These are phyloP conservation scores for Elaphurus davidianus DNA, from an alignment of 2,113 vertebrate genomes.

Conservation along the genomic window DNA sequence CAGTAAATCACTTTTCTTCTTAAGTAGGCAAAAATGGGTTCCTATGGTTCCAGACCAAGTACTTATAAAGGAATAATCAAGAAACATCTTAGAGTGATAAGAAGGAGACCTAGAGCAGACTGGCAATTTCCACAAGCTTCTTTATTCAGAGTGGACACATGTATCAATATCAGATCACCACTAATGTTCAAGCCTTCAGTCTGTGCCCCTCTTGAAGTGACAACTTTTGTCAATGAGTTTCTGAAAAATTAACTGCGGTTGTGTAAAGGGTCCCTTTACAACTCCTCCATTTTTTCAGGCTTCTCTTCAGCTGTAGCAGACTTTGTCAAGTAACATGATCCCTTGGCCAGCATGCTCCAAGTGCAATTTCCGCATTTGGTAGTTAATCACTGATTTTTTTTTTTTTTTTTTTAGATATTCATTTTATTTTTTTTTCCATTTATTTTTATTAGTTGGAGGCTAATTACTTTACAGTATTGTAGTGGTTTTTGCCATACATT, in stretches of 20 bases:
- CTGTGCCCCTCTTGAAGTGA: background rate
- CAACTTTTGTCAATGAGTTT: background rate
- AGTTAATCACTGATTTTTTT: background rate
- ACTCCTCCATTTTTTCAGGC: background rate
- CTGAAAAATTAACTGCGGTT: background rate
- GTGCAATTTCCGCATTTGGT: background rate
- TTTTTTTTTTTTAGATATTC: background rate
- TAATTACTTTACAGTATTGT: no score
- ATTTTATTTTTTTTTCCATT: no score
- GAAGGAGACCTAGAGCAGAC: background rate
- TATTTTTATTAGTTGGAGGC: no score
- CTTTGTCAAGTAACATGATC: background rate
- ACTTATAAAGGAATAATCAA: background rate
- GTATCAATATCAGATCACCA: background rate
- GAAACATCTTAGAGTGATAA: background rate
- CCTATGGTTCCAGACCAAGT: background rate
- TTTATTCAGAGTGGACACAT: background rate
- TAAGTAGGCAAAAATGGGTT: background rate
- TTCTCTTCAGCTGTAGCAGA: background rate
- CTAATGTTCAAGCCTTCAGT: background rate
- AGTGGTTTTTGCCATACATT: no score
- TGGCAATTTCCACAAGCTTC: background rate
- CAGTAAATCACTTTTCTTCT: background rate
- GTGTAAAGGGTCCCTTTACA: background rate
- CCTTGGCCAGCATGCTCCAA: background rate